These are phyloP conservation scores for Meiosimyza platycephala DNA, from an alignment of 2,888 invertebrate species.

Conservation along the genomic window DNA sequence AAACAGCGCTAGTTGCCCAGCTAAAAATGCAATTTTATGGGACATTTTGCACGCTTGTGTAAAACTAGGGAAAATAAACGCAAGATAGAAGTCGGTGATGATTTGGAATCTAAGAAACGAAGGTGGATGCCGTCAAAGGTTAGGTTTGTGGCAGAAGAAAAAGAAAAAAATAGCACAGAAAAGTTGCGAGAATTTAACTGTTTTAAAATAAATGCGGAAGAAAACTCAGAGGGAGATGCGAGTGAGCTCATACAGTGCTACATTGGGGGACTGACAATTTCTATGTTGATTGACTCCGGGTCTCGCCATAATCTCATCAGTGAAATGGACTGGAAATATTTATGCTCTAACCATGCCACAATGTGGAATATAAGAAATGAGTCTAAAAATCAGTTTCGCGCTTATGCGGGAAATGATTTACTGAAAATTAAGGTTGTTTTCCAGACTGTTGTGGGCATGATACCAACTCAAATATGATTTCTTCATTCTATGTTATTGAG, in stretches of 20 bases:
- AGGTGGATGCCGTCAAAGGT: background rate
- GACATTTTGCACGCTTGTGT: constrained; percentile 2
- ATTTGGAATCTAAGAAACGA: background rate
- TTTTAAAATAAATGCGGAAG: constrained; percentile 38
- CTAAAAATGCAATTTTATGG: background rate
- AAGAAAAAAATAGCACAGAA: background rate
- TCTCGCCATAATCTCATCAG: constrained; percentile 40
- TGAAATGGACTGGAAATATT: constrained; percentile 34
- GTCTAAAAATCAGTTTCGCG: constrained; percentile 40
- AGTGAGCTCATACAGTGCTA: constrained; percentile 34
- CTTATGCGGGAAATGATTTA: constrained; percentile 36
- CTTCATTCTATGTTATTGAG: constrained; percentile 39
- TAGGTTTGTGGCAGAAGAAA: background rate
- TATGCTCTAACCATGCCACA: background rate
- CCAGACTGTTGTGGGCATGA: constrained; percentile 36
- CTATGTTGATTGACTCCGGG: constrained; percentile 40
- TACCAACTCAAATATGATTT: constrained; percentile 22
- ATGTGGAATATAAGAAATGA: constrained; percentile 36
- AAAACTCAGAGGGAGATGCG: background rate
- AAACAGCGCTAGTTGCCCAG: constrained; percentile 1
- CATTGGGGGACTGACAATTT: constrained; percentile 26
- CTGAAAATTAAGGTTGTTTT: constrained; percentile 37
- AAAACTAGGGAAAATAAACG: constrained; percentile 2
- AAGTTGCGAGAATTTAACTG: constrained; percentile 26
- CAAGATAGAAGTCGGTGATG: background rate